Base-by-base conservation (phyloP, 1,140 invertebrate species). In the Notospermus geniculatus region DNA sequence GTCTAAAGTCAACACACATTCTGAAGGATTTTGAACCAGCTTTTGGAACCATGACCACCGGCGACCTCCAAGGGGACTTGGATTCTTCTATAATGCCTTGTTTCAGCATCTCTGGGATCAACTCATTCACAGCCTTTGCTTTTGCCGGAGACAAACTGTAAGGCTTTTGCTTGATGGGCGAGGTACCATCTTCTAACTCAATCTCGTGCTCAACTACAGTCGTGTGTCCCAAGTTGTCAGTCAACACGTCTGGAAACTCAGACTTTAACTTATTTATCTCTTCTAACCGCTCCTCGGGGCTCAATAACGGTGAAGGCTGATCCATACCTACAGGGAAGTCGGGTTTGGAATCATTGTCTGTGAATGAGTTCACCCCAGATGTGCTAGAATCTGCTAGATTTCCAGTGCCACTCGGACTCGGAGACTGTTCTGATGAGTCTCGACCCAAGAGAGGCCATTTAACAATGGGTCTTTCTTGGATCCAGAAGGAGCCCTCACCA, bases 11-110 rank as follows among this genome's bases (percentile, higher is more conserved):
- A 9, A 73, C 62, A 54, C 74, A 75, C 27, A 73, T 64, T 17
- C 73, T 29, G 1, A 61, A n/a, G n/a, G n/a, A 58, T 19, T 63
- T 57, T 11, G 60, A 59, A 59, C 69, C 63, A 45, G 71, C 68
- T 52, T 74, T 76, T 15, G 64, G 54, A 0, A 73, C 69, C 0
- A 78, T 46, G 13, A 78, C 75, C 13, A 77, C 53, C 0, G 70
- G 73, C 17, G 64, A 72, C 2, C 65, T 62, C 74, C 67, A 77
- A 5, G 72, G 64, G 9, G 64, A 67, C 11, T 54, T 62, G 22
- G 66, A 61, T 19, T 59, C 65, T 54, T 71, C 69, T 29, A 77
- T 70, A 22, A 79, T 62, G 22, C 68, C 71, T 25, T 57, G 45
- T 23, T 59, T 59, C 2, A 57, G 30, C 46, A 50, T 50, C n/a